Base-by-base conservation (phyloP, 2,888 invertebrate species). In the Spodoptera picta region DNA sequence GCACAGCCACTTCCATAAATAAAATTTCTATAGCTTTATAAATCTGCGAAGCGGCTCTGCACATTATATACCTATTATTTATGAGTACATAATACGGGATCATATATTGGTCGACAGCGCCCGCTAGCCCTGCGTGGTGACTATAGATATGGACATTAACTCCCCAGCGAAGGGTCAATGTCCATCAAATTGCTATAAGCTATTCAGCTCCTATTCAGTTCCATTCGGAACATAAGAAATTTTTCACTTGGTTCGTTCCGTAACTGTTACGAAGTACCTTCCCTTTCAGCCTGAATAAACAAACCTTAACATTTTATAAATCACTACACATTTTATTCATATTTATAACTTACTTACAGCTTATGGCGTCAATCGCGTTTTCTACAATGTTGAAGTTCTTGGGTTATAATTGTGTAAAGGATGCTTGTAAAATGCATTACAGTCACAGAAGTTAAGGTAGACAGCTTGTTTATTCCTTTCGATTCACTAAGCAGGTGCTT, bases 1-100 rank as follows among this genome's bases (percentile, higher is more conserved):
- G 55, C 53, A 50, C 54, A 36, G 64, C 48, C 68, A 73, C 65
- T 50, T 79, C 62, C 50, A 70, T 66, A 79, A 79, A 79, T 79
- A 79, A 56, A 64, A 66, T 62, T 44, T 62, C 60, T 63, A 60
- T 48, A 59, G 60, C 44, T 51, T 62, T 65, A 60, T 65, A 67
- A 67, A 76, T 72, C 62, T 63, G 60, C 51, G 46, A 48, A 52
- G 53, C 44, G 54, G 42, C 49, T 66, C 51, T 59, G 56, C 48
- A 76, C 55, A 60, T 72, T 60, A 51, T 64, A 60, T 60, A 62
- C 36, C 36, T 7, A 36, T 36, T 65, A 65, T 76, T 72, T 72
- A 76, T 79, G 68, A 65, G 63, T 72, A 79, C 72, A 73, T 67
- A 73, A 67, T 72, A 53, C 51, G 31, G 31, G 47, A 50, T 60